Percentiles rank a stretch among this genome's conserved stretches.
These are phyloP conservation scores for Aspidiotus rigidus DNA, from an alignment of 2,888 invertebrate species.

Conservation along the genomic window DNA sequence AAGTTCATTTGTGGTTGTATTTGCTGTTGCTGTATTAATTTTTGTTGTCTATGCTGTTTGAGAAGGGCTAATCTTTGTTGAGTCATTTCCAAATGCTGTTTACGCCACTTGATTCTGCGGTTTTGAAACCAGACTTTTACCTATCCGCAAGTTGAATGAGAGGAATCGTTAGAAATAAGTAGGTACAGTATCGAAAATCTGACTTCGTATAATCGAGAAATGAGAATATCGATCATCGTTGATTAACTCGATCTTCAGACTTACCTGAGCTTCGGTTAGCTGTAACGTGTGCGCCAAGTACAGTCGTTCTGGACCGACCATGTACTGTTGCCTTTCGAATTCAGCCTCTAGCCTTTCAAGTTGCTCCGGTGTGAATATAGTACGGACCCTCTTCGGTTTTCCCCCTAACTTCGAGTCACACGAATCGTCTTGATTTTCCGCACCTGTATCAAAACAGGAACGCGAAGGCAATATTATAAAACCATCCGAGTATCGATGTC, in stretches of 20 bases:
- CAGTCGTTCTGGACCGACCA: conserved; percentile 91
- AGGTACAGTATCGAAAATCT: neutral
- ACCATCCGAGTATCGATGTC: too few relatives aligned
- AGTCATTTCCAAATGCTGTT: conserved; percentile 84
- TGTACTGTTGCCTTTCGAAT: conserved; percentile 92
- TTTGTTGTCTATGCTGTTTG: conserved; percentile 27
- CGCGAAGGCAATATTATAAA: too few relatives aligned
- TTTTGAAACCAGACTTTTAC: conserved; percentile 91
- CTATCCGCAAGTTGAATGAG: conserved; percentile 43
- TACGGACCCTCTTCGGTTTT: conserved; percentile 70
- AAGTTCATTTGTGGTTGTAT: conserved; percentile 5
- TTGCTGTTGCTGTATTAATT: conserved; percentile 23
- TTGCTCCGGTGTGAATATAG: conserved; percentile 95
- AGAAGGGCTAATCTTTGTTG: conserved; percentile 64
- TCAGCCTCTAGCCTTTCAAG: conserved; percentile 86
- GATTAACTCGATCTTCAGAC: conserved; percentile 33
- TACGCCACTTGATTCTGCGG: conserved; percentile 89
- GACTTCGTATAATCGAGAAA: neutral
- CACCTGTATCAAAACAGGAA: conserved; percentile 10
- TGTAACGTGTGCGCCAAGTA: conserved; percentile 82
- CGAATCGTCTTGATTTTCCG: conserved; percentile 26
- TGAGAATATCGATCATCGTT: neutral
- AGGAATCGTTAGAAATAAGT: neutral
- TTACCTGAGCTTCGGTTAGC: conserved; percentile 79
- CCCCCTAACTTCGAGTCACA: conserved; percentile 33